Evolutionary conservation across 2,113 vertebrate genomes (phyloP), one percentile per base, ranked within the genome.

Genomic region (Apodemus speciosus): DNA sequence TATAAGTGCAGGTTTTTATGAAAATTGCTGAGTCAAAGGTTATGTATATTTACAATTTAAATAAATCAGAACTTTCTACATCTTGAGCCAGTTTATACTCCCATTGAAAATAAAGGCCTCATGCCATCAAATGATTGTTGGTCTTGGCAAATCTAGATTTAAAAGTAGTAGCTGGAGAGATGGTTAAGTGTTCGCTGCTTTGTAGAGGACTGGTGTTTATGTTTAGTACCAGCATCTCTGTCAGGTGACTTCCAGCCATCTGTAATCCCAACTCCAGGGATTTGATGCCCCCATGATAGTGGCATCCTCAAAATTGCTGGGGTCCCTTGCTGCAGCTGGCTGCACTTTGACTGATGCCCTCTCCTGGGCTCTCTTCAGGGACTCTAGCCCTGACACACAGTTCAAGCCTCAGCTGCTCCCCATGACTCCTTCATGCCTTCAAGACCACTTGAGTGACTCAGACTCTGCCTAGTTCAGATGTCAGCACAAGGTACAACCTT

Each of bases 1-100:
- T 93, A 30, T 53, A 79, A 80, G 35, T 90, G 4, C 46, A 83
- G 16, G 76, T 89, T 95, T 53, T 86, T 89, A 71, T 75, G 90
- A 91, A 30, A 90, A 77, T 64, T 88, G 25, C 51, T 68, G 62
- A 69, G 40, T 93, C 64, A 88, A 30, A 90, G 3, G n/a, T 35
- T 79, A 23, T 68, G 23, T 92, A 23, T 73, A 53, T 88, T 85
- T 92, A 15, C 72, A 77, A 71, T 87, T 76, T 88, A 88, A 58
- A 35, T 80, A 92, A 66, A 56, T 56, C 32, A 88, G 68, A 1
- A 92, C 38, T 92, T 95, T 66, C 38, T 94, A 53, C 0, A 49
- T 49, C 58, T 92, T 40, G 38, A 84, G n/a, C 64, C 40, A 80
- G 30, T 69, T 85, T 88, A 90, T 85, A 75, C 1, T 85, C 9